Evolutionary conservation across 2,888 invertebrate species (phyloP).

Genomic region (Amphimallon solstitiale): DNA sequence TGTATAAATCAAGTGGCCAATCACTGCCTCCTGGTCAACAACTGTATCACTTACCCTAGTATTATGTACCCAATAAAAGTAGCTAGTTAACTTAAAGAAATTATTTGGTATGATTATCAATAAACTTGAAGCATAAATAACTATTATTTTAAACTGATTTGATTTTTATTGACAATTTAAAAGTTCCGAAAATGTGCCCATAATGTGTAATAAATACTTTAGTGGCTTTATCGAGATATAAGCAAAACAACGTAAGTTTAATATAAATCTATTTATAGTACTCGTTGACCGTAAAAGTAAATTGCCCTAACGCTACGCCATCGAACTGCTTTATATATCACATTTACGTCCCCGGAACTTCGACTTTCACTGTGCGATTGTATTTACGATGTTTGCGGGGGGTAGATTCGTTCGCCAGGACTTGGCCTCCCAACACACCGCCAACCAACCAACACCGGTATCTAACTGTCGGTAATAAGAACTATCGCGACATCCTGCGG

Average conservation of each 20-base stretch:
- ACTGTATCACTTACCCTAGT: too few species aligned
- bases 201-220: background rate
- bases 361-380: constrained; percentile 27
- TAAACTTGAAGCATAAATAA: too few species aligned
- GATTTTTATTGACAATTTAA: too few species aligned
- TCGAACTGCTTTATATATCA: constrained; percentile 25
- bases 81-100: too few species aligned
- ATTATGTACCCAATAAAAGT: too few species aligned
- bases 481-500: constrained; percentile 43
- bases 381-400: constrained; percentile 36
- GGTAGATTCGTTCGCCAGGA: constrained; percentile 18
- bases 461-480: constrained; percentile 33
- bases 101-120: too few species aligned
- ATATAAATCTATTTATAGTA: constrained; percentile 32
- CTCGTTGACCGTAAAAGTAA: constrained; percentile 31
- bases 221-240: background rate
- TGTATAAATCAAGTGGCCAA: too few species aligned
- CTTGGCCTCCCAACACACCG: background rate
- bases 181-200: too few species aligned
- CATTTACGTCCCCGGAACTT: constrained; percentile 29
- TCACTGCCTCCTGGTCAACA: too few species aligned
- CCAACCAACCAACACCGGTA: constrained; percentile 6
- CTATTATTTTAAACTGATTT: too few species aligned
- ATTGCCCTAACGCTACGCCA: constrained; percentile 27
- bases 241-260: constrained; percentile 18